Evolutionary conservation across 2,888 invertebrate genomes (phyloP).

Genomic region (Chrysomela aeneicollis): DNA sequence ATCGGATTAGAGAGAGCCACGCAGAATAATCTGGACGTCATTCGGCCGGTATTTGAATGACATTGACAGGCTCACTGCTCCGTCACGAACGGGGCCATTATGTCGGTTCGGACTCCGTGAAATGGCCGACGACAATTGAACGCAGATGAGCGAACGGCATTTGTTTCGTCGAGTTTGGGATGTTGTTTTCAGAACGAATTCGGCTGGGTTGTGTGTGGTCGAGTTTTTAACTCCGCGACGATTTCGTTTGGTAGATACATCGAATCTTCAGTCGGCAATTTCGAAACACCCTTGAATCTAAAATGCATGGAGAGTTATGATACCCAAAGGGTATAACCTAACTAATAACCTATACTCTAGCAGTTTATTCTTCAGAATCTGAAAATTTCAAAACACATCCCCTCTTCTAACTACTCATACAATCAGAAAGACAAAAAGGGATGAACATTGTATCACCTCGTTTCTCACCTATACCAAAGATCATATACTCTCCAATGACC

Average conservation of each 20-base stretch:
- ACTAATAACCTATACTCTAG: no score
- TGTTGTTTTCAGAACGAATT: slow-evolving; percentile 33
- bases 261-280: no score
- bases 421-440: no score
- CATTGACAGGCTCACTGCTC: slow-evolving; percentile 14
- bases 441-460: no score
- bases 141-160: slow-evolving; percentile 25
- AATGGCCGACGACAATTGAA: slow-evolving; percentile 23
- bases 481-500: no score
- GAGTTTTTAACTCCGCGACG: slow-evolving; percentile 14
- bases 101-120: slow-evolving; percentile 30
- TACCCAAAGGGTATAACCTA: no score
- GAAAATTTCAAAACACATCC: no score
- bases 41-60: slow-evolving; percentile 33
- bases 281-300: no score
- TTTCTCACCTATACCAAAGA: no score
- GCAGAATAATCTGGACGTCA: slow-evolving; percentile 1
- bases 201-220: slow-evolving; percentile 18
- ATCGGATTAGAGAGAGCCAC: slow-evolving; percentile 29
- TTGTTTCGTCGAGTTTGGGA: slow-evolving; percentile 28
- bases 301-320: no score
- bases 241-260: slow-evolving; percentile 4
- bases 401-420: no score
- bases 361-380: no score
- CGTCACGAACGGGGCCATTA: slow-evolving; percentile 19